Conservation (phyloP, 2,888 invertebrate genomes). For the Aphidoletes aphidimyza region DNA sequence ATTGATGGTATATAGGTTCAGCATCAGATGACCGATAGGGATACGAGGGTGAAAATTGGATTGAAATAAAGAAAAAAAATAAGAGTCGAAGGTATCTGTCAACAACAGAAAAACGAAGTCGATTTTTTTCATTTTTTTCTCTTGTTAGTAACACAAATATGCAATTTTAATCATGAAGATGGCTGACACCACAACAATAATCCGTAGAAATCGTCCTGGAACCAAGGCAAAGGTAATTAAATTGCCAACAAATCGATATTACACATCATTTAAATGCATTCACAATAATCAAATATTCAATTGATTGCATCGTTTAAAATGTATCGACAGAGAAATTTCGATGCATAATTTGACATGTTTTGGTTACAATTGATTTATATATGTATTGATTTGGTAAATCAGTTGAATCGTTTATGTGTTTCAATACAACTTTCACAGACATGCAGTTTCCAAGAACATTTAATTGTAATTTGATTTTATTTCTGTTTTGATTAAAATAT, state of each 20-base stretch:
- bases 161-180: slow-evolving; percentile 73
- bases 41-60: slow-evolving; percentile 5
- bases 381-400: no score
- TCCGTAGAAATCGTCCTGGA: slow-evolving; percentile 90
- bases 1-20: neutral
- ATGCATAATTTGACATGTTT: slow-evolving; percentile 15
- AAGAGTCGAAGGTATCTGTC: slow-evolving; percentile 14
- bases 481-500: slow-evolving; percentile 56
- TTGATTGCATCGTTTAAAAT: neutral
- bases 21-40: slow-evolving; percentile 22
- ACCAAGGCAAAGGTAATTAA: slow-evolving; percentile 82
- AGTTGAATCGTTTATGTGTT: no score
- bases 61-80: neutral
- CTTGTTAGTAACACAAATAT: slow-evolving; percentile 48
- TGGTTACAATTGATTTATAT: slow-evolving; percentile 39
- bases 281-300: neutral
- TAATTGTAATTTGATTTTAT: neutral
- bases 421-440: no score
- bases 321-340: neutral
- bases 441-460: neutral
- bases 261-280: neutral
- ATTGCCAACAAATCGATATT: neutral
- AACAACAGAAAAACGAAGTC: no score
- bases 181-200: slow-evolving; percentile 84
- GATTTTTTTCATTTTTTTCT: slow-evolving; percentile 18